A percentile compares a stretch with the other conserved stretches of the same genome.
These are phyloP conservation scores for Takifugu ocellatus DNA, from an alignment of 2,797 vertebrate species.

Conservation along the genomic window DNA sequence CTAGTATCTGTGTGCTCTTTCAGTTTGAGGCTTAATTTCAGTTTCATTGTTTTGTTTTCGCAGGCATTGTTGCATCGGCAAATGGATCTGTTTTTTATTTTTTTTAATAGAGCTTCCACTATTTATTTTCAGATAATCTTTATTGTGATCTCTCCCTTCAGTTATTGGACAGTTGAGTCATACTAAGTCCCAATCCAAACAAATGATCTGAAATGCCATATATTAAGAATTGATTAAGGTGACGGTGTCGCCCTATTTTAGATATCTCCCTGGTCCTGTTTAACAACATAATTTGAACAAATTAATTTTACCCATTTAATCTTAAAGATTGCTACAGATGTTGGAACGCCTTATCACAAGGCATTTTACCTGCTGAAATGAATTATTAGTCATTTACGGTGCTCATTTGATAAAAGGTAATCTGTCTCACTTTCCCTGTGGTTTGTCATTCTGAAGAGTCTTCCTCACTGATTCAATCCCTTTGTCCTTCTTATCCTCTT, in stretches of 20 bases:
- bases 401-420: background rate
- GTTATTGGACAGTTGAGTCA: constrained; percentile 3
- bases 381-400: too few species aligned
- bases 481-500: constrained; percentile 73
- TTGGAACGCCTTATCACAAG: constrained; percentile 1
- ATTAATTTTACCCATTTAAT: too few species aligned
- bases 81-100: constrained; percentile 46
- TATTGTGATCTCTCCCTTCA: constrained; percentile 11
- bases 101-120: constrained; percentile 17
- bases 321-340: constrained; percentile 1
- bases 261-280: constrained; percentile 11
- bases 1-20: constrained; percentile 68
- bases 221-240: constrained; percentile 2
- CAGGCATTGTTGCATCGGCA: constrained; percentile 58
- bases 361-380: background rate
- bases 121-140: background rate
- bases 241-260: background rate
- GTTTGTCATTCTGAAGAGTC: constrained; percentile 64
- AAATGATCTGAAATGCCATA: background rate
- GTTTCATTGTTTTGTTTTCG: constrained; percentile 55
- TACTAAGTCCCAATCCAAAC: background rate
- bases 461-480: constrained; percentile 73
- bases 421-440: constrained; percentile 9
- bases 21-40: constrained; percentile 51
- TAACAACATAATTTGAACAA: background rate